phyloP scores from a whole-genome alignment of 2,888 invertebrate genomes.

The Pegoplata infirma region DNA sequence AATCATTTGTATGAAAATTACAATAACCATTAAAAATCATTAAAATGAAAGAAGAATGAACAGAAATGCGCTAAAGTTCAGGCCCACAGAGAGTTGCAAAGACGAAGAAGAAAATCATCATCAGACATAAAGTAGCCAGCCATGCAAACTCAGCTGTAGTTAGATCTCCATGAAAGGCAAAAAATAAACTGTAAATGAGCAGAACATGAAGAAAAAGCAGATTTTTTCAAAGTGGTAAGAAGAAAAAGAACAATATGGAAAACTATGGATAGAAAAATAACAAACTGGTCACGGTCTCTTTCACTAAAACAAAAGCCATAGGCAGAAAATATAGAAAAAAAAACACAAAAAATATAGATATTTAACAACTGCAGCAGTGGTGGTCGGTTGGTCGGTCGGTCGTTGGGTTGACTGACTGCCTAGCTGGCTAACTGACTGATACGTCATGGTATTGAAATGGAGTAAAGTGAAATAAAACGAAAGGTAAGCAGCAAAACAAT shows the following conservation, averaged over 20 bases:
- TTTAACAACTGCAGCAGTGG: constrained; percentile 34
- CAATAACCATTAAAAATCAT: constrained; percentile 56
- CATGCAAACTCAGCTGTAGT: constrained; percentile 34
- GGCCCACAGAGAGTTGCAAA: constrained; percentile 51
- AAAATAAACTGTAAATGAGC: not conserved
- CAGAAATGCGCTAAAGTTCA: constrained; percentile 53
- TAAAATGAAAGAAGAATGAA: constrained; percentile 8
- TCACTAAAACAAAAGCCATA: constrained; percentile 58
- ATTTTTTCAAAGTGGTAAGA: constrained; percentile 2
- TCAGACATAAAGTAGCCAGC: constrained; percentile 62
- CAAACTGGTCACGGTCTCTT: constrained; percentile 61
- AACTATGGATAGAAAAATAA: constrained; percentile 48
- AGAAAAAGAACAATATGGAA: constrained; percentile 37
- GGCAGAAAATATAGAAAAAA: constrained; percentile 20
- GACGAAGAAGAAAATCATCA: constrained; percentile 31
- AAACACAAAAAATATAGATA: constrained; percentile 27
- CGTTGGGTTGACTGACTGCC: constrained; percentile 12
- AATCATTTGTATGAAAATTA: constrained; percentile 59
- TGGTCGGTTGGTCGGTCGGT: constrained; percentile 27
- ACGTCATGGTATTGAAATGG: constrained; percentile 36
- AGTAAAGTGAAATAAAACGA: constrained; percentile 35
- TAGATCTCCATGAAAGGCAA: constrained; percentile 19
- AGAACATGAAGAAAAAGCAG: constrained; percentile 18
- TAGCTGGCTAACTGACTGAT: too few relatives aligned
- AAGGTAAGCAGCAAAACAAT: constrained; percentile 49